Evolutionary conservation across 1,140 invertebrate species (phyloP).

Genomic region (Diachasma alloeum): DNA sequence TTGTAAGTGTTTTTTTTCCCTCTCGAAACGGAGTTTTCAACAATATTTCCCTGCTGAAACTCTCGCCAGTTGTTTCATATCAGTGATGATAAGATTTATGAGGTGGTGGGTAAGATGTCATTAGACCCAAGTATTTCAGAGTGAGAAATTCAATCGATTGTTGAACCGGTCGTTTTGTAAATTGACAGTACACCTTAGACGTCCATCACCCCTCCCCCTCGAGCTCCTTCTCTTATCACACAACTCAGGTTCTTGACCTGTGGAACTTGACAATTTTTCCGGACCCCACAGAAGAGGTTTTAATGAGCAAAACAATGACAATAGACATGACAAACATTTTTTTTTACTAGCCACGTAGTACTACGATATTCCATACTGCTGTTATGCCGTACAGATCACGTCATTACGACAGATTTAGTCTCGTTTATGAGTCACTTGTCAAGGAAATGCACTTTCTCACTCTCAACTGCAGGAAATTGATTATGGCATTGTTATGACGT

Average conservation of each 20-base stretch:
- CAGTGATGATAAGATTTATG: background rate
- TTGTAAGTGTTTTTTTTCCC: constrained; percentile 29
- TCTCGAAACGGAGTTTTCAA: background rate
- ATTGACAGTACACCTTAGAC: background rate
- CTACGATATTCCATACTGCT: background rate
- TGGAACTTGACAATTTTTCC: background rate
- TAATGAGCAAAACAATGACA: too few relatives aligned
- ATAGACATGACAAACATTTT: too few relatives aligned
- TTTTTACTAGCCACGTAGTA: too few relatives aligned
- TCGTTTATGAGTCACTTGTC: constrained; percentile 28
- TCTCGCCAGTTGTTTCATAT: background rate
- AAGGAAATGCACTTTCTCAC: constrained; percentile 9
- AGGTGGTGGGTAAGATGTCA: background rate
- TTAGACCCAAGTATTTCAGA: background rate
- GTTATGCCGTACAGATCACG: background rate
- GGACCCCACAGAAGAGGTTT: background rate
- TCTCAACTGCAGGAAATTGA: background rate
- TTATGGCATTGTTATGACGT: background rate
- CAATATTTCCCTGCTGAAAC: background rate
- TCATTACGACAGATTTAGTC: constrained; percentile 31
- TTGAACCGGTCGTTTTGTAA: background rate
- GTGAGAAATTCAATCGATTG: background rate
- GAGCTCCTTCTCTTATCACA: background rate
- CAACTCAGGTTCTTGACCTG: background rate
- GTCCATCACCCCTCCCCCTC: background rate